Percentiles rank a stretch among this genome's conserved stretches.
phyloP scores from a whole-genome alignment of 1,140 invertebrate species.

The Aplysia californica region DNA sequence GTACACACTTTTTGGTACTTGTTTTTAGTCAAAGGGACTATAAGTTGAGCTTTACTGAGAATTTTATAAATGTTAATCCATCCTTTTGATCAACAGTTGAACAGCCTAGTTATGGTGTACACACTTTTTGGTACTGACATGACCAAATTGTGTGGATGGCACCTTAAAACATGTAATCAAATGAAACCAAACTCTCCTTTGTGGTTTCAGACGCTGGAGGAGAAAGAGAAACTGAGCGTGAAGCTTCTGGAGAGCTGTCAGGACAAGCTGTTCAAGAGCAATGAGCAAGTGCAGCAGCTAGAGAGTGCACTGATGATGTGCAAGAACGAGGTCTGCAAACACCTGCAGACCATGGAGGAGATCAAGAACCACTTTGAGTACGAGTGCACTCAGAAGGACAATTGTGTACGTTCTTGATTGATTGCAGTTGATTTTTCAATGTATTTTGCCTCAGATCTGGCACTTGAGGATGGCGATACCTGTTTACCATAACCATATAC shows the following conservation, averaged over 20 bases:
- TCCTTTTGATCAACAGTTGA: too few species aligned
- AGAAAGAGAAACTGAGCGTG: slow-evolving; percentile 39
- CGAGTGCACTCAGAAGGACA: slow-evolving; percentile 47
- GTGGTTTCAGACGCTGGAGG: slow-evolving; percentile 46
- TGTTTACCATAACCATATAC: too few species aligned
- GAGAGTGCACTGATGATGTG: slow-evolving; percentile 52
- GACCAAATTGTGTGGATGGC: too few species aligned
- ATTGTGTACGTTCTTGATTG: slow-evolving; percentile 39
- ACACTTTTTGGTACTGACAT: too few species aligned
- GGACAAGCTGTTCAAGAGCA: slow-evolving; percentile 41
- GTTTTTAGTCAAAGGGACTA: too few species aligned
- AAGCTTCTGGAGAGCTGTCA: slow-evolving; percentile 44
- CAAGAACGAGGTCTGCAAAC: slow-evolving; percentile 53
- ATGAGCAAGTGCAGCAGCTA: slow-evolving; percentile 51
- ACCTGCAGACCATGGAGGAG: slow-evolving; percentile 50
- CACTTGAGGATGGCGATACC: too few species aligned
- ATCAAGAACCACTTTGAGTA: slow-evolving; percentile 53
- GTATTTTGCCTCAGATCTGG: not conserved
- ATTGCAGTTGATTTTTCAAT: not conserved
- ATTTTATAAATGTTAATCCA: too few species aligned
- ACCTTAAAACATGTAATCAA: too few species aligned
- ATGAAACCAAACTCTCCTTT: too few species aligned
- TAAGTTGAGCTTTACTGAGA: too few species aligned
- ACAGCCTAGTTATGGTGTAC: too few species aligned
- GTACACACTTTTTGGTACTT: too few species aligned